A percentile compares a stretch with the other conserved stretches of the same genome.
Evolutionary conservation across 92 coral and sea anemone species (phyloP).

Genomic region (Siderastrea siderea): DNA sequence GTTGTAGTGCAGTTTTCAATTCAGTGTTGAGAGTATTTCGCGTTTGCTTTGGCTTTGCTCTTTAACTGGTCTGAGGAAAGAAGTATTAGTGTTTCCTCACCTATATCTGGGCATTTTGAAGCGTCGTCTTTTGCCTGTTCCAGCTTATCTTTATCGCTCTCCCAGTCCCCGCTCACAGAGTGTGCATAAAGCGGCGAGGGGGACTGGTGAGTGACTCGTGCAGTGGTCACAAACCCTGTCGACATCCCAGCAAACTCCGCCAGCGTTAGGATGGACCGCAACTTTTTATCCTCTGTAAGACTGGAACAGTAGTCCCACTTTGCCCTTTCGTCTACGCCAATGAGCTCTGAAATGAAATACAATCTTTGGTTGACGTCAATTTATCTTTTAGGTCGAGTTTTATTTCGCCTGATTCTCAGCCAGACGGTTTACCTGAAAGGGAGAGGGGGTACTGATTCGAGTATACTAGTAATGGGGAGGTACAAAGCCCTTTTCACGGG

Average conservation of each 20-base stretch:
- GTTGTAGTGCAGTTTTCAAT: too few relatives aligned
- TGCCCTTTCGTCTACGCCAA: slow-evolving; percentile 85
- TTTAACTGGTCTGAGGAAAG: too few relatives aligned
- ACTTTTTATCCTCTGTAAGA: slow-evolving; percentile 72
- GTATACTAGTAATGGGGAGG: too few relatives aligned
- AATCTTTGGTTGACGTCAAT: too few relatives aligned
- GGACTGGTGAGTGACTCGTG: slow-evolving; percentile 91
- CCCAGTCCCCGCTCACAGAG: slow-evolving; percentile 80
- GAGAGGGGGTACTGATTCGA: too few relatives aligned
- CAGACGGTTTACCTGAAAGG: too few relatives aligned
- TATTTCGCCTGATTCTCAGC: too few relatives aligned
- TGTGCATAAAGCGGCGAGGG: slow-evolving; percentile 77
- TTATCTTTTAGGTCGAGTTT: too few relatives aligned
- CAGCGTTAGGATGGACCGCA: slow-evolving; percentile 83
- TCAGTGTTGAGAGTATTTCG: too few relatives aligned
- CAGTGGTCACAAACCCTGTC: slow-evolving; percentile 89
- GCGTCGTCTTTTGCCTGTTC: slow-evolving; percentile 68
- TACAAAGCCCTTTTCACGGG: too few relatives aligned
- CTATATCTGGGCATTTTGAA: slow-evolving; percentile 79
- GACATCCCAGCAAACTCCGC: slow-evolving; percentile 94
- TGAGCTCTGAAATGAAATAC: slow-evolving; percentile 53
- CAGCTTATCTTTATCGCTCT: slow-evolving; percentile 59
- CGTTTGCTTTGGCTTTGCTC: too few relatives aligned
- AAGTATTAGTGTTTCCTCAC: slow-evolving; percentile 5
- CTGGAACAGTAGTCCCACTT: slow-evolving; percentile 67